These are phyloP conservation scores for Eremobia ochroleuca DNA, from an alignment of 2,888 invertebrate species.

Conservation along the genomic window DNA sequence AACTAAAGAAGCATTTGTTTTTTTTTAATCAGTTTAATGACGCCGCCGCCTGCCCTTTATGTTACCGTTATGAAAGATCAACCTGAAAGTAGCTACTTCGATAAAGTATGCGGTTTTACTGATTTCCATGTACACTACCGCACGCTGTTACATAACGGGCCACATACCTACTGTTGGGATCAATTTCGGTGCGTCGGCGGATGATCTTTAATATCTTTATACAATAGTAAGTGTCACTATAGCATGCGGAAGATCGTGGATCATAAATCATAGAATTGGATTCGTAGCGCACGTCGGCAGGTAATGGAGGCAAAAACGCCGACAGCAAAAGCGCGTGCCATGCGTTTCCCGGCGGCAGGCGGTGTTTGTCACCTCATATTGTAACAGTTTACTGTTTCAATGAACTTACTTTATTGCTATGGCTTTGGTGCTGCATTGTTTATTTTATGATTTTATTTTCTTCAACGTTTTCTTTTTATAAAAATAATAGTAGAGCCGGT, in stretches of 20 bases:
- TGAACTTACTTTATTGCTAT: conserved; percentile 33
- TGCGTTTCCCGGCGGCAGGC: conserved; percentile 67
- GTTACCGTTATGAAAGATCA: conserved; percentile 57
- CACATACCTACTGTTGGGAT: conserved; percentile 81
- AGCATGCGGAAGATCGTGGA: conserved; percentile 84
- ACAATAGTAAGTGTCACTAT: conserved; percentile 72
- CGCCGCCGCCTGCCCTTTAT: conserved; percentile 41
- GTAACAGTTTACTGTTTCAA: conserved; percentile 52
- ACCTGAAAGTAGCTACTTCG: conserved; percentile 30
- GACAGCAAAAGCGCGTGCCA: conserved; percentile 72
- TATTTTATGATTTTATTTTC: conserved; percentile 27
- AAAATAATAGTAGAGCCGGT: background rate
- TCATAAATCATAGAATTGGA: conserved; percentile 85
- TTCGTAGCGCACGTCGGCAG: conserved; percentile 68
- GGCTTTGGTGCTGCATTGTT: conserved; percentile 31
- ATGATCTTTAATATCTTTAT: conserved; percentile 54
- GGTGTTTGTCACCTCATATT: conserved; percentile 50
- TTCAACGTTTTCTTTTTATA: conserved; percentile 1
- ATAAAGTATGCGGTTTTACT: conserved; percentile 72
- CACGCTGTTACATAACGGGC: conserved; percentile 84
- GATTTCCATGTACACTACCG: conserved; percentile 77
- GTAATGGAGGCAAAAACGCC: conserved; percentile 83
- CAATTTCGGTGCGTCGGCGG: conserved; percentile 76
- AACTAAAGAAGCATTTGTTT: conserved; percentile 7
- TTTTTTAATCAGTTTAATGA: conserved; percentile 33